Evolutionary conservation across 2,888 invertebrate species (phyloP).

Genomic region (Julus scanicus): DNA sequence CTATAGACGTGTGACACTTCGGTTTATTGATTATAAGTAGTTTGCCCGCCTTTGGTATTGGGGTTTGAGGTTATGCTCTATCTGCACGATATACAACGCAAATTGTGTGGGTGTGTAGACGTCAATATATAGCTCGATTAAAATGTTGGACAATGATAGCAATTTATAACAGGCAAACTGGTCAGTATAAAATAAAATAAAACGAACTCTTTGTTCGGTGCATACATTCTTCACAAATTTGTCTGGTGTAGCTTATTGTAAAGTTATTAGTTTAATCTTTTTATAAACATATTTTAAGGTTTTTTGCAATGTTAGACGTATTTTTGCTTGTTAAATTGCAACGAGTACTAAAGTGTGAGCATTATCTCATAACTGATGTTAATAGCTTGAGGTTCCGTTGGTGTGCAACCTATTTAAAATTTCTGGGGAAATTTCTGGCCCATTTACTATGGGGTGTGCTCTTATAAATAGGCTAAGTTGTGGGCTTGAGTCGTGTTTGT

Average conservation of each 20-base stretch:
- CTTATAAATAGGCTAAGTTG: slow-evolving; percentile 4
- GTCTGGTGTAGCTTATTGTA: not conserved
- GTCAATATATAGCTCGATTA: slow-evolving; percentile 3
- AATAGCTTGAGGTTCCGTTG: not conserved
- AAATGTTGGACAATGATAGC: not conserved
- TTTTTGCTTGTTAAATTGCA: not conserved
- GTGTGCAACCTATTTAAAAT: not conserved
- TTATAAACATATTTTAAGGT: not conserved
- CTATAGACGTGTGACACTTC: not conserved
- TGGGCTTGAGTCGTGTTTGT: not conserved
- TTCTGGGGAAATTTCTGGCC: not conserved
- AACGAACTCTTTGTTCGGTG: not conserved
- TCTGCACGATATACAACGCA: not conserved
- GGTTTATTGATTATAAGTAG: not conserved
- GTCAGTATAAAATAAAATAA: not conserved
- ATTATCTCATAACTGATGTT: not conserved
- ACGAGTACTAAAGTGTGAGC: not conserved
- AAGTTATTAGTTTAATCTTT: not conserved
- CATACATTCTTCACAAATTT: not conserved
- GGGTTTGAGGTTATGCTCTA: slow-evolving; percentile 25
- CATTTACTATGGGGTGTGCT: not conserved
- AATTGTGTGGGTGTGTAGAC: slow-evolving; percentile 14
- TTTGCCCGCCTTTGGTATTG: not conserved
- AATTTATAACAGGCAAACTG: not conserved
- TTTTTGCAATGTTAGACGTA: not conserved